Conservation (phyloP, 1,140 invertebrate genomes). For the Anoplolepis gracilipes region DNA sequence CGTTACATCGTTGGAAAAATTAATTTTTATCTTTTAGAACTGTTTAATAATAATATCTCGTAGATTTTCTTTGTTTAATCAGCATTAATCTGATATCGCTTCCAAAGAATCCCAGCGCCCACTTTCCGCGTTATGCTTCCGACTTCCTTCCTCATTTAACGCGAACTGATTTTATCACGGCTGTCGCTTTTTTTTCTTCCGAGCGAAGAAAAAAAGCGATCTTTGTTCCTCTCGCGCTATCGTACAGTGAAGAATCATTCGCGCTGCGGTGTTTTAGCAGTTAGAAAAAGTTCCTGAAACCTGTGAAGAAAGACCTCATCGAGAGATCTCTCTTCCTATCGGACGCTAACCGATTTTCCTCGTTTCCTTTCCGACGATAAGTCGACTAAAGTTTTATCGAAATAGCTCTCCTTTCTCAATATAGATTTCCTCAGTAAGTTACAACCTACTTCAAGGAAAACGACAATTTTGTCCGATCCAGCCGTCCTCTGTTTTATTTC, state of each 20-base stretch:
- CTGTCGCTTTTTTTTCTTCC: background rate
- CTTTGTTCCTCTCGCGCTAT: slow-evolving; percentile 41
- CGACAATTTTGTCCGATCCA: slow-evolving; percentile 40
- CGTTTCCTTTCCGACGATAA: slow-evolving; percentile 51
- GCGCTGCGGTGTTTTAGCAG: slow-evolving; percentile 42
- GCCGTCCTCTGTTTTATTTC: slow-evolving; percentile 35
- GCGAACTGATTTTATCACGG: slow-evolving; percentile 39
- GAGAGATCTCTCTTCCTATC: slow-evolving; percentile 38
- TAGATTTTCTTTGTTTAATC: slow-evolving; percentile 17
- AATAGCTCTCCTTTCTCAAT: slow-evolving; percentile 55
- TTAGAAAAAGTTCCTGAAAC: slow-evolving; percentile 46
- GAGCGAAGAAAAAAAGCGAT: slow-evolving; percentile 3
- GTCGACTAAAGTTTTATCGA: slow-evolving; percentile 54
- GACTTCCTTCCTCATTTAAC: slow-evolving; percentile 43
- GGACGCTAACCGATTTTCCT: slow-evolving; percentile 52
- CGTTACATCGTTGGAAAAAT: background rate
- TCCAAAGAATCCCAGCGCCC: slow-evolving; percentile 21
- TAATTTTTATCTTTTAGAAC: slow-evolving; percentile 33
- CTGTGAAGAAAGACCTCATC: slow-evolving; percentile 42
- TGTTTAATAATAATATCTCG: background rate
- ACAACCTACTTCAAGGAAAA: slow-evolving; percentile 41
- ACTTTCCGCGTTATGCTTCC: slow-evolving; percentile 32
- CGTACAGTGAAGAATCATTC: slow-evolving; percentile 40
- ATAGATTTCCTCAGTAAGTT: slow-evolving; percentile 53
- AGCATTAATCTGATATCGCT: slow-evolving; percentile 40